Evolutionary conservation across 2,113 vertebrate genomes (phyloP).

Genomic region (Microtus oregoni): DNA sequence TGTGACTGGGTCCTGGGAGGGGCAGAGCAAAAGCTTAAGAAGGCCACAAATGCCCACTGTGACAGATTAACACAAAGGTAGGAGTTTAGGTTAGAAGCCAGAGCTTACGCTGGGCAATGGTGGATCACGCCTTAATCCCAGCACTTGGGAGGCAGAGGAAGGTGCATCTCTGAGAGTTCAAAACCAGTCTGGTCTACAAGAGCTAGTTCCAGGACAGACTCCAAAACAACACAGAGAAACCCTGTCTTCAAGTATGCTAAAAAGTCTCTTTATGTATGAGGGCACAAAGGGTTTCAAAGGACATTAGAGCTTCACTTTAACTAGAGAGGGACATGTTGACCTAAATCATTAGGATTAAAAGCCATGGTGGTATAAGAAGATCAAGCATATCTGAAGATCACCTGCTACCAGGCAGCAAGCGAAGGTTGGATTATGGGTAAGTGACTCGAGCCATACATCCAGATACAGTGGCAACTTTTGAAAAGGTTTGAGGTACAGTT

Average conservation of each 20-base stretch:
- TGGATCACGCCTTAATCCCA: no score
- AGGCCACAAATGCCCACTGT: no score
- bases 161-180: no score
- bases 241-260: background rate
- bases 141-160: no score
- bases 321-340: background rate
- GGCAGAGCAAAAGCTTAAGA: fast-evolving
- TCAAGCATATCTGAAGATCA: background rate
- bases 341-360: background rate
- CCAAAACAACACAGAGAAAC: no score
- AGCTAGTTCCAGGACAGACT: no score
- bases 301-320: slow-evolving; percentile 14
- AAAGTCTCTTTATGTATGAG: background rate
- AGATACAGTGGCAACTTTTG: background rate
- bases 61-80: background rate
- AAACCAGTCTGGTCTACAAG: no score
- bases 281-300: background rate
- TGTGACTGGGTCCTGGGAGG: background rate
- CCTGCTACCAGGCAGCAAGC: background rate
- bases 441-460: background rate
- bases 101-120: background rate
- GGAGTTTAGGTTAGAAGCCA: background rate
- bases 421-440: background rate
- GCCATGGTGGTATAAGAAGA: background rate
- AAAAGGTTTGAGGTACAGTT: background rate